These are phyloP conservation scores for Agonopterix alstromeriana DNA, from an alignment of 2,888 invertebrate species.

Conservation along the genomic window DNA sequence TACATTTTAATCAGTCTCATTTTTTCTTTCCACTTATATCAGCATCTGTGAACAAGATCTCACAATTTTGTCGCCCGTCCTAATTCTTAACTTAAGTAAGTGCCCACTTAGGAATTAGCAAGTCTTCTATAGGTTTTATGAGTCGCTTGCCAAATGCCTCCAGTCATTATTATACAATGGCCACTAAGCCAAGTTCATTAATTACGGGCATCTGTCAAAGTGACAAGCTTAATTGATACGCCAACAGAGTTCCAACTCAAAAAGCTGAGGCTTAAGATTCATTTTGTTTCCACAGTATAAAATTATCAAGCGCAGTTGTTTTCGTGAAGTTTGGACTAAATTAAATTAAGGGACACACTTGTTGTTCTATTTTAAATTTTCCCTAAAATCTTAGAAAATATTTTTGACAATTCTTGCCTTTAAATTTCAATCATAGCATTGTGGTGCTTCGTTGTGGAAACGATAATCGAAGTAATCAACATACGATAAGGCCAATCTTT, in stretches of 20 bases:
- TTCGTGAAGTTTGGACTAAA: background rate
- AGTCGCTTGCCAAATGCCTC: background rate
- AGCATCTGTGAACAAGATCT: too few relatives aligned
- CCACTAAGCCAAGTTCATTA: slow-evolving; percentile 5
- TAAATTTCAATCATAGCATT: too few relatives aligned
- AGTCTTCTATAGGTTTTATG: background rate
- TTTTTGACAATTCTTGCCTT: too few relatives aligned
- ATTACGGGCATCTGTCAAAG: slow-evolving; percentile 6
- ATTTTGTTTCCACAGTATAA: background rate
- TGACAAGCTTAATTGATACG: slow-evolving; percentile 6
- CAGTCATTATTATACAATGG: background rate
- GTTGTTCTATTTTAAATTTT: background rate
- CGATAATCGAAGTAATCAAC: too few relatives aligned
- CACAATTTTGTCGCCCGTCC: too few relatives aligned
- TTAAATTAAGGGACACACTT: background rate
- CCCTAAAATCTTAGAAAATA: too few relatives aligned
- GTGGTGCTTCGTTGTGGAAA: too few relatives aligned
- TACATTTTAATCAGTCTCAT: too few relatives aligned
- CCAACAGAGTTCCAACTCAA: background rate
- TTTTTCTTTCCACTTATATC: too few relatives aligned
- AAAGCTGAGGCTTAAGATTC: background rate
- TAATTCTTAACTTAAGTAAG: too few relatives aligned
- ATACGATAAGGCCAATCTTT: too few relatives aligned
- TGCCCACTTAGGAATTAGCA: too few relatives aligned
- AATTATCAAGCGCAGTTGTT: background rate